Evolutionary conservation across 2,113 vertebrate species (phyloP).

Genomic region (Acinonyx jubatus): DNA sequence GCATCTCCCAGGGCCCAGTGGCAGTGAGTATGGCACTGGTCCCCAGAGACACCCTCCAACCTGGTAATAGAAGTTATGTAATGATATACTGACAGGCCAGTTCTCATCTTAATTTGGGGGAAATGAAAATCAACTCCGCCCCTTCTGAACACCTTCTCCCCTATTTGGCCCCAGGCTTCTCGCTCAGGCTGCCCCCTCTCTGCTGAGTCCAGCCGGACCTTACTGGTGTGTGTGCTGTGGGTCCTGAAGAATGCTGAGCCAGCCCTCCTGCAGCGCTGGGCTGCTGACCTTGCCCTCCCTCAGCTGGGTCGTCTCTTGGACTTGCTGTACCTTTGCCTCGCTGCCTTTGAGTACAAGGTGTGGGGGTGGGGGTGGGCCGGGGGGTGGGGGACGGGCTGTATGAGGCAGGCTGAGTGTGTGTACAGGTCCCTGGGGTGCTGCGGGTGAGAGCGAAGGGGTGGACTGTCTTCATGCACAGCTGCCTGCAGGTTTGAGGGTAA

Average conservation of each 20-base stretch:
- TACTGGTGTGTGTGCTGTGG: conserved; percentile 93
- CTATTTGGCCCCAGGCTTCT: conserved; percentile 81
- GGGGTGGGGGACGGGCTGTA: fast-evolving
- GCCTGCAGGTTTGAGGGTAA: neutral
- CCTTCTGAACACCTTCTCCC: neutral
- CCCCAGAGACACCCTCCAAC: neutral
- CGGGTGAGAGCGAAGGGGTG: no score
- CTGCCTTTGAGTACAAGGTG: conserved; percentile 96
- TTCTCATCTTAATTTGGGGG: neutral
- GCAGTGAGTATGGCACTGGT: conserved; percentile 84
- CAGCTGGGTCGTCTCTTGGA: conserved; percentile 93
- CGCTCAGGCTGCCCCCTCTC: conserved; percentile 89
- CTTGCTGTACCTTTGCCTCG: conserved; percentile 91
- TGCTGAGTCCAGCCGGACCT: conserved; percentile 91
- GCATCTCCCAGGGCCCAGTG: conserved; percentile 86
- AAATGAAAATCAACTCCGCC: neutral
- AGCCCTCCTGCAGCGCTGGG: conserved; percentile 90
- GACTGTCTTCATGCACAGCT: neutral
- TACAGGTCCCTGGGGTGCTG: neutral
- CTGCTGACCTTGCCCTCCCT: conserved; percentile 89
- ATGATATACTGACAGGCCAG: fast-evolving
- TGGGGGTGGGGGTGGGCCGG: neutral
- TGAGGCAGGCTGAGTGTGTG: neutral
- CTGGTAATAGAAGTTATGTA: neutral
- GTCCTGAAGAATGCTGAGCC: conserved; percentile 93